Base-by-base conservation (phyloP, 2,113 vertebrate genomes). In the Zingel zingel region DNA sequence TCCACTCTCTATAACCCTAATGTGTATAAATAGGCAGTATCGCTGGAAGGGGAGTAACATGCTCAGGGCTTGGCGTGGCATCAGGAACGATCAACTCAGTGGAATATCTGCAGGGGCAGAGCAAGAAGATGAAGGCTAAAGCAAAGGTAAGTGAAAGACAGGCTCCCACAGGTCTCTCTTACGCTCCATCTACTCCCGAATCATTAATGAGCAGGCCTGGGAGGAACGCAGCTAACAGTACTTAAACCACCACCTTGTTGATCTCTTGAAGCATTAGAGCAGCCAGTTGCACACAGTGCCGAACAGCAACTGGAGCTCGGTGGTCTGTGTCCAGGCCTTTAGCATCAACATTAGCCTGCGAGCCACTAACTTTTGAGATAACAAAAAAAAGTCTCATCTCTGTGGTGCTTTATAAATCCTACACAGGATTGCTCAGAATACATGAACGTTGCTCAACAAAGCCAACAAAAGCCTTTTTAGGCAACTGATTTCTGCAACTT, bases 81-180 rank as follows among this genome's bases (percentile, higher is more conserved):
- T 92, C 80, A 79, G 79, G 72, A 45, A 86, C 61, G 48, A 92
- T 88, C 86, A 86, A 65, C 62, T 84, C 64, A 72, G 70, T 74
- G 65, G 59, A 86, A 88, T 89, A 88, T 85, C 84, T 89, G 81
- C 62, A 88, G 82, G 84, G 80, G 56, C 59, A 81, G 61, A 79
- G 77, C 0, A 11, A 74, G 61, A 82, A 75, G 19, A 83, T 79
- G 72, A 66, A 78, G 82, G 25, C 84, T 77, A 72, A 66, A 78
- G 81, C 13, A 33, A 66, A 87, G 72, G 21, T 61, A 47, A 85
- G 70, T 18, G 63, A 45, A 54, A 82, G 85, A 88, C 90, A 93
- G 66, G 90, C 86, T 83, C 50, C 86, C 82, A 91, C 89, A 93
- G 86, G 88, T 89, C 78, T 79, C 71, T 63, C 73, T 85, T 75